Conservation (phyloP, 2,888 invertebrate species). For the Chrysolina oricalcia region DNA sequence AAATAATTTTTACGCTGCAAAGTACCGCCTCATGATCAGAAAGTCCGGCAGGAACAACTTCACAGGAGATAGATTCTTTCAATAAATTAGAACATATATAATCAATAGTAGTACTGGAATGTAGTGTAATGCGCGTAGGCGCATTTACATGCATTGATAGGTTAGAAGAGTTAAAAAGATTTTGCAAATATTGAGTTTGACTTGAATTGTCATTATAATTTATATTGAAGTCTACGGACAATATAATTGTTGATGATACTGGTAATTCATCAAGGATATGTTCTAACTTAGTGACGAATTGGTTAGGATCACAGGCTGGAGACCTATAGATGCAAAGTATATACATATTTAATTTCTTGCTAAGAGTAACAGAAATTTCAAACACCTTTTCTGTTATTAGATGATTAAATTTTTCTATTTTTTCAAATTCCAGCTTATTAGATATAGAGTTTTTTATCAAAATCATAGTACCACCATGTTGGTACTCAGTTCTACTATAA, state of each 20-base stretch:
- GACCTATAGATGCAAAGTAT: neutral
- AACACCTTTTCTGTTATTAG: neutral
- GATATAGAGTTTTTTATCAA: neutral
- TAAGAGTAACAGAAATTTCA: neutral
- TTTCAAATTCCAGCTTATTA: neutral
- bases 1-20: neutral
- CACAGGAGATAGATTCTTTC: neutral
- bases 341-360: constrained; percentile 4
- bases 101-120: neutral
- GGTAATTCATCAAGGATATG: neutral
- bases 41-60: neutral
- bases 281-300: neutral
- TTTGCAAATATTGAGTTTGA: neutral
- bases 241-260: neutral
- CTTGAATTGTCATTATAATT: neutral
- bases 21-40: neutral
- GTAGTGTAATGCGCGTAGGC: neutral
- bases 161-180: neutral
- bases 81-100: neutral
- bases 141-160: neutral
- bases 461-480: neutral
- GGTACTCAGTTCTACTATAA: neutral
- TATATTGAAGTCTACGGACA: neutral
- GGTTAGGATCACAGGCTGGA: neutral
- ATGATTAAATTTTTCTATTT: neutral